Conservation (phyloP, 2,113 vertebrate species). For the Eulemur rufifrons region DNA sequence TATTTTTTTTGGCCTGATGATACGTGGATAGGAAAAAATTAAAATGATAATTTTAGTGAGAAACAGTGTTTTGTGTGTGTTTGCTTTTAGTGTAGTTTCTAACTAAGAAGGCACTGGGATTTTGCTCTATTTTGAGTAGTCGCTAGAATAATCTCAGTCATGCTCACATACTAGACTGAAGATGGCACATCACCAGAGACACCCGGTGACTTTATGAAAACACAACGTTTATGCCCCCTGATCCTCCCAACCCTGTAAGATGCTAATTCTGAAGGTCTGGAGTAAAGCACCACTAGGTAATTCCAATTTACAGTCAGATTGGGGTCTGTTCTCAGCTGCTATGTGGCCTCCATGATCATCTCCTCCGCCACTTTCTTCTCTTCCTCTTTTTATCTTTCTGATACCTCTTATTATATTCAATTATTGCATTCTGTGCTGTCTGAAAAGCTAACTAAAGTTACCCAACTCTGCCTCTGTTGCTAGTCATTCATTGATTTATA, state of each 20-base stretch:
- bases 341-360: not conserved
- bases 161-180: not conserved
- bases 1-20: not conserved
- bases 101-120: not conserved
- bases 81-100: not conserved
- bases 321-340: not conserved
- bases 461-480: too few species aligned
- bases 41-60: not conserved
- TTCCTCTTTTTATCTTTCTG: not conserved
- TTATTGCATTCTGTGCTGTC: not conserved
- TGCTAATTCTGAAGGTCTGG: not conserved
- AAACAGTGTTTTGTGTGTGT: not conserved
- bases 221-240: too few species aligned
- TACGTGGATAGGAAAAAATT: not conserved
- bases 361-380: not conserved
- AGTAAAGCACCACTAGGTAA: not conserved
- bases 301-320: not conserved
- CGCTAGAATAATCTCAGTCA: not conserved
- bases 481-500: not conserved
- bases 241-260: too few species aligned
- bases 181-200: not conserved
- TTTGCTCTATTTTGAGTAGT: not conserved
- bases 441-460: not conserved
- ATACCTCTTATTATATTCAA: not conserved
- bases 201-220: not conserved